Percentiles rank a stretch among this genome's conserved stretches.
Conservation (phyloP, 1,140 invertebrate genomes). For the Ptiloglossa arizonensis region DNA sequence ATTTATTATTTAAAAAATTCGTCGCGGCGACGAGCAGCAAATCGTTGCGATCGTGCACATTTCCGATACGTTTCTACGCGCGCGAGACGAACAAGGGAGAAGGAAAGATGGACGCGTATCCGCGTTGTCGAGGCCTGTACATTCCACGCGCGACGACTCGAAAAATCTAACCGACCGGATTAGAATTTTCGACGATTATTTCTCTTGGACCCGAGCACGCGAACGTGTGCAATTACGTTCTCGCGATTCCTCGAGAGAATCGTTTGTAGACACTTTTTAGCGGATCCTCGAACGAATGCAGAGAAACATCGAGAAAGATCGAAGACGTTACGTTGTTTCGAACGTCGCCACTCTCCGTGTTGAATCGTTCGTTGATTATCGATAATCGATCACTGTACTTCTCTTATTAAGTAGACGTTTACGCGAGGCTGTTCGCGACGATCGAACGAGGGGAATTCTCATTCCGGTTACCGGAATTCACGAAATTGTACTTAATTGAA, state of each 20-base stretch:
- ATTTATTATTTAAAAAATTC: slow-evolving; percentile 39
- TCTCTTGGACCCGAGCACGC: background rate
- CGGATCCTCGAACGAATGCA: background rate
- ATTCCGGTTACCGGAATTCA: background rate
- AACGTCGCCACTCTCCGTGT: slow-evolving; percentile 47
- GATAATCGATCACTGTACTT: slow-evolving; percentile 57
- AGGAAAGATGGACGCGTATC: no score
- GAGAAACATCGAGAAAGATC: slow-evolving; percentile 3
- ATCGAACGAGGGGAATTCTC: slow-evolving; percentile 35
- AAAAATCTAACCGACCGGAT: slow-evolving; percentile 1
- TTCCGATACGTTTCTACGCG: slow-evolving; percentile 13
- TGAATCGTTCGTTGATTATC: slow-evolving; percentile 58
- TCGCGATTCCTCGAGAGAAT: background rate
- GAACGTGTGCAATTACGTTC: background rate
- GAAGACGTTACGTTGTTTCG: slow-evolving; percentile 40
- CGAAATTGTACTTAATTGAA: slow-evolving; percentile 14
- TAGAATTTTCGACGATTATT: background rate
- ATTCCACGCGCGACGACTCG: slow-evolving; percentile 32
- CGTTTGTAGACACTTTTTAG: background rate
- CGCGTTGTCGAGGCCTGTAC: no score
- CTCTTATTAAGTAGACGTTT: slow-evolving; percentile 58
- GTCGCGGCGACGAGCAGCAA: slow-evolving; percentile 4
- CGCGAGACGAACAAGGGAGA: no score
- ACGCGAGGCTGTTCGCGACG: slow-evolving; percentile 19
- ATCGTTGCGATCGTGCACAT: no score